Conservation (phyloP, 1,140 invertebrate genomes). For the Hypsibius dujardini region DNA sequence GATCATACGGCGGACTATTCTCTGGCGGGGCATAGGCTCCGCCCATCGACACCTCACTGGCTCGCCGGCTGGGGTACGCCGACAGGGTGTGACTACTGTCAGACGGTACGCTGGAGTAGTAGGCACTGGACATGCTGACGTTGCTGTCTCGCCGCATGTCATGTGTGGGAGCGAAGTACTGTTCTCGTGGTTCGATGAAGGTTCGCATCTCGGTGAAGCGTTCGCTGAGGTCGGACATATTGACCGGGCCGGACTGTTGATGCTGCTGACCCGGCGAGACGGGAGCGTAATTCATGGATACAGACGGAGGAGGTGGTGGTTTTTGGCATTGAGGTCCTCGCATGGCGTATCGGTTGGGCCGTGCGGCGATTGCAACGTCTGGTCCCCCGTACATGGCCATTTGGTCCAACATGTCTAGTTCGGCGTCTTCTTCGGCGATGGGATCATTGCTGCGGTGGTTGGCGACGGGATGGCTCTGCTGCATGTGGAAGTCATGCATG, state of each 20-base stretch:
- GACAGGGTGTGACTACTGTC: constrained; percentile 40
- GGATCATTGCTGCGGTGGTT: background rate
- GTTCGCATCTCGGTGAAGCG: constrained; percentile 51
- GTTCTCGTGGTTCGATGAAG: constrained; percentile 15
- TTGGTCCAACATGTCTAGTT: too few relatives aligned
- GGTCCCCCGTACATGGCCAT: too few relatives aligned
- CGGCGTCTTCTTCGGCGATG: constrained; percentile 17
- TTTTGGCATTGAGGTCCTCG: constrained; percentile 20
- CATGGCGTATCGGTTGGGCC: constrained; percentile 27
- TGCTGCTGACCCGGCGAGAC: too few relatives aligned
- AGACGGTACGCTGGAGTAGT: constrained; percentile 65
- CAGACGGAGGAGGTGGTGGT: constrained; percentile 2
- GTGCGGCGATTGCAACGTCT: too few relatives aligned
- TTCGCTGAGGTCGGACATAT: constrained; percentile 47
- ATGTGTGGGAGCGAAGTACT: constrained; percentile 25
- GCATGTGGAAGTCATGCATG: constrained; percentile 14
- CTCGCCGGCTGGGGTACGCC: constrained; percentile 47
- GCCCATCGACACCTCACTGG: constrained; percentile 55
- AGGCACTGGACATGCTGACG: constrained; percentile 62
- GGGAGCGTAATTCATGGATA: background rate
- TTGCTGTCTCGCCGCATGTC: constrained; percentile 47
- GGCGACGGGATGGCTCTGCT: constrained; percentile 16
- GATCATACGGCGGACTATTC: constrained; percentile 55
- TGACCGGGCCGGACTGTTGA: constrained; percentile 26
- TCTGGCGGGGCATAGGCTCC: constrained; percentile 21